phyloP scores from a whole-genome alignment of 2,113 vertebrate species.

The Hippocampus barbouri region DNA sequence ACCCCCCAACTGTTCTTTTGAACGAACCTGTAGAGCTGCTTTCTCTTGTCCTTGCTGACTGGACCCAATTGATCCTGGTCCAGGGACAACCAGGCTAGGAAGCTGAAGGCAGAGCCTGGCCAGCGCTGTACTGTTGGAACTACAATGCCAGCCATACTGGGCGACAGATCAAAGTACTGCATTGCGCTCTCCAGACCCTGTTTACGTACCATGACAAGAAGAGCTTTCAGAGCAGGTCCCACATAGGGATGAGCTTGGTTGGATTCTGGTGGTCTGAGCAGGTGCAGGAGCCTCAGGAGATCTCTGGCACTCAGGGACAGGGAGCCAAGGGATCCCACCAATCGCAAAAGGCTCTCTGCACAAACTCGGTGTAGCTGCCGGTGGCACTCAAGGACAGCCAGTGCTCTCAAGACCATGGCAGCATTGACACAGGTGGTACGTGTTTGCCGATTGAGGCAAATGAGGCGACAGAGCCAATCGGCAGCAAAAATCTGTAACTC shows the following conservation, averaged over 20 bases:
- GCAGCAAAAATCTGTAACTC: constrained; percentile 91
- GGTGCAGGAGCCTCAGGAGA: constrained; percentile 77
- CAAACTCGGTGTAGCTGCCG: constrained; percentile 75
- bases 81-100: constrained; percentile 89
- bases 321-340: constrained; percentile 87
- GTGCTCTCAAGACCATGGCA: constrained; percentile 81
- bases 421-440: constrained; percentile 92
- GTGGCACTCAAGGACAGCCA: constrained; percentile 77
- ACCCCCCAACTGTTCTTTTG: background rate
- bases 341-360: constrained; percentile 85
- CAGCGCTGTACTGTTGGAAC: constrained; percentile 87
- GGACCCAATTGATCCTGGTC: constrained; percentile 85
- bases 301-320: constrained; percentile 89
- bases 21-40: constrained; percentile 92
- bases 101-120: constrained; percentile 92
- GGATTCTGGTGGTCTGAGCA: constrained; percentile 78
- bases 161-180: constrained; percentile 92
- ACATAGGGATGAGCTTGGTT: constrained; percentile 77
- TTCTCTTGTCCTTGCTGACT: constrained; percentile 84
- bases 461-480: constrained; percentile 88
- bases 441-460: constrained; percentile 89
- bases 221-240: constrained; percentile 79
- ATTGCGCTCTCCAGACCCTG: constrained; percentile 88
- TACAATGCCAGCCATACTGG: constrained; percentile 90
- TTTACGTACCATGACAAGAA: constrained; percentile 88